Conservation (phyloP, 2,888 invertebrate species). For the Eurytoma californica region DNA sequence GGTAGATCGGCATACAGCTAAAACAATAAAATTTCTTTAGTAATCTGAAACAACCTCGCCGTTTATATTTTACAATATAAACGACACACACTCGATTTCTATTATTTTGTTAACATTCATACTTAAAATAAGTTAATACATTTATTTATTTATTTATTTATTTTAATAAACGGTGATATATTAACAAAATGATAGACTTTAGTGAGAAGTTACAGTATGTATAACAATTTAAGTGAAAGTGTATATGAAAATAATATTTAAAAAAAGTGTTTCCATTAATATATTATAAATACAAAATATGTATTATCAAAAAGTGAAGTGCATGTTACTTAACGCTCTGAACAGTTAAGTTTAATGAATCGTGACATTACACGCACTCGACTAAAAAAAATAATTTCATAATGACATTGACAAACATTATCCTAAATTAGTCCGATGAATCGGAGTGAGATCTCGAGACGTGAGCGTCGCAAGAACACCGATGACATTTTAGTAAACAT, state of each 20-base stretch:
- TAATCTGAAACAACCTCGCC: background rate
- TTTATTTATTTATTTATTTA: background rate
- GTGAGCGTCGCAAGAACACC: background rate
- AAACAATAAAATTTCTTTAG: constrained; percentile 53
- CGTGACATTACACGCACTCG: background rate
- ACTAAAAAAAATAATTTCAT: background rate
- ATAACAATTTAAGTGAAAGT: constrained; percentile 46
- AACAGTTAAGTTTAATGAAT: constrained; percentile 1
- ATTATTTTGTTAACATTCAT: constrained; percentile 48
- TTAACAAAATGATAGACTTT: constrained; percentile 51
- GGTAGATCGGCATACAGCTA: constrained; percentile 80
- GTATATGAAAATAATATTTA: constrained; percentile 11
- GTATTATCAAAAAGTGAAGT: background rate
- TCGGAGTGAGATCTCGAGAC: background rate
- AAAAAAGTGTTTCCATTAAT: constrained; percentile 3
- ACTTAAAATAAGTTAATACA: constrained; percentile 18
- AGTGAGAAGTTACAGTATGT: constrained; percentile 37
- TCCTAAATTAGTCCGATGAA: background rate
- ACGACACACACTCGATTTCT: constrained; percentile 15
- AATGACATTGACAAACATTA: background rate
- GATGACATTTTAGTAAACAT: constrained; percentile 1
- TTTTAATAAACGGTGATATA: constrained; percentile 14
- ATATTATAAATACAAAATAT: background rate
- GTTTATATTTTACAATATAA: constrained; percentile 15
- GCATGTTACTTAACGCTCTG: background rate